Evolutionary conservation across 2,113 vertebrate species (phyloP).

Genomic region (Takifugu bimaculatus): DNA sequence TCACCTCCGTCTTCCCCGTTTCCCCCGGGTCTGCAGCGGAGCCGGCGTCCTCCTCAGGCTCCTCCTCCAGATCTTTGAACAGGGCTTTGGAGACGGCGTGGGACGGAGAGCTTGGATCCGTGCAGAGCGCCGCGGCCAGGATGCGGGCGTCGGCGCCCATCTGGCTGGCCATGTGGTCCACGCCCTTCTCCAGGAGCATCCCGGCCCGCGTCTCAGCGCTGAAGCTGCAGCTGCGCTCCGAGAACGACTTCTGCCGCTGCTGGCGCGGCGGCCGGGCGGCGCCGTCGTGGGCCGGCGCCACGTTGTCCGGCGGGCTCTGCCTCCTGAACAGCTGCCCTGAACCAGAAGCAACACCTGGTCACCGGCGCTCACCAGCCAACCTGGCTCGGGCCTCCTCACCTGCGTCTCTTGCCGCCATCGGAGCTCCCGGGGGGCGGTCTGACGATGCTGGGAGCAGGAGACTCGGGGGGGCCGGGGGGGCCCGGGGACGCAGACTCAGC

Average conservation of each 20-base stretch:
- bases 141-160: constrained; percentile 97
- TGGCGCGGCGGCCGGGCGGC: constrained; percentile 69
- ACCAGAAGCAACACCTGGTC: not conserved
- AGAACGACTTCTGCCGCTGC: constrained; percentile 84
- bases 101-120: constrained; percentile 63
- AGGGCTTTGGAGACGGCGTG: constrained; percentile 40
- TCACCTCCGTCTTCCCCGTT: not conserved
- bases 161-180: constrained; percentile 85
- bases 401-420: constrained; percentile 70
- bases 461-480: constrained; percentile 61
- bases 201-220: constrained; percentile 87
- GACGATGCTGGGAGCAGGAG: constrained; percentile 84
- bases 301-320: constrained; percentile 73
- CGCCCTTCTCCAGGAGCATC: constrained; percentile 86
- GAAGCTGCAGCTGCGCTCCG: constrained; percentile 93
- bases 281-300: constrained; percentile 65
- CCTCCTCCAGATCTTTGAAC: constrained; percentile 69
- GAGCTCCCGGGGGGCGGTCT: constrained; percentile 84
- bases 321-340: constrained; percentile 74
- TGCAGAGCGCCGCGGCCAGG: constrained; percentile 83
- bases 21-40: constrained; percentile 51
- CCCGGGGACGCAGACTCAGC: constrained; percentile 72
- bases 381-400: constrained; percentile 69
- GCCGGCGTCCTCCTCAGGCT: constrained; percentile 50
- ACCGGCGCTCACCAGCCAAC: not conserved